Evolutionary conservation across 1,140 invertebrate species (phyloP), one percentile per base, ranked within the genome.

Genomic region (Neodiprion lecontei): DNA sequence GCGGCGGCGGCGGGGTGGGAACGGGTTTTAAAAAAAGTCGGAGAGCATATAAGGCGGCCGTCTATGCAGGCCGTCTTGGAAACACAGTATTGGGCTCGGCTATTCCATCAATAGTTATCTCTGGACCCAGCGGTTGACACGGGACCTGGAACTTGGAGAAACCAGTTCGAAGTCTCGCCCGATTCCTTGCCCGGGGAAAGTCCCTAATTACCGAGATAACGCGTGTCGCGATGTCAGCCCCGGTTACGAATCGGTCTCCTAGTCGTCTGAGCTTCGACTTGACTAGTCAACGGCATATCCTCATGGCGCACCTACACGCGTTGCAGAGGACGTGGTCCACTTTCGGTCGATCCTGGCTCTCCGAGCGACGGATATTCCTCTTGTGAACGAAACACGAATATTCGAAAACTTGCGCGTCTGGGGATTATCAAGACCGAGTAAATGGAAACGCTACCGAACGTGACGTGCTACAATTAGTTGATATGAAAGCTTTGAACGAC

Each of bases 161-260:
- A 80, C 79, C 79, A 84, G 79, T 84, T 80, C 76, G 75, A 79
- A 74, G 77, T 78, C 79, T 69, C 77, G 77, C 74, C 76, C 77
- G 77, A 80, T 80, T 80, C 74, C 74, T 78, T 70, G 74, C 75
- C 67, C 69, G 69, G 76, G 77, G 77, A 84, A 80, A 84, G 79
- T 74, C 73, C 76, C 78, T 84, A 85, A 85, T 85, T 85, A 85
- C 83, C 75, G 77, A 84, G 80, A 84, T 85, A 85, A 85, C 79
- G 81, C 75, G 77, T 81, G 79, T 84, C 75, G 78, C 77, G 75
- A 70, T 83, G 79, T 80, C 79, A 78, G 80, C 79, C 79, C 75
- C 69, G 78, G 69, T 83, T 83, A 82, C 75, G 75, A 80, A 80
- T 85, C 74, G 75, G 75, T 76, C 68, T 67, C 75, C 73, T 40